A percentile compares a stretch with the other conserved stretches of the same genome.
Conservation (phyloP, 2,797 vertebrate genomes). For the Menidia menidia region DNA sequence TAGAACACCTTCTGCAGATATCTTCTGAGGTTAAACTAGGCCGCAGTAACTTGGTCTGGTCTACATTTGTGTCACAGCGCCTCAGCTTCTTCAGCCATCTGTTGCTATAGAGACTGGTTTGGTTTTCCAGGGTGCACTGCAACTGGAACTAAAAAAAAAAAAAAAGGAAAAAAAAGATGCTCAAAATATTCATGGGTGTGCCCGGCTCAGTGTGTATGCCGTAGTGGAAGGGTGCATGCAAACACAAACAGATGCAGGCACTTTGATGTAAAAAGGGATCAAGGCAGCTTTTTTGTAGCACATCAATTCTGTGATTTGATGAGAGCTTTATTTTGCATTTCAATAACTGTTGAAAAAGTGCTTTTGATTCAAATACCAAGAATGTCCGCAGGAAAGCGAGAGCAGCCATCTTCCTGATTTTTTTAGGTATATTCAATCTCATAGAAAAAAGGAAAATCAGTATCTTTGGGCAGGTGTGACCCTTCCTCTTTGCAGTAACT, state of each 20-base stretch:
- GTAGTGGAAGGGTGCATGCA: slow-evolving; percentile 3
- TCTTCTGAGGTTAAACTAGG: slow-evolving; percentile 52
- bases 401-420: slow-evolving; percentile 34
- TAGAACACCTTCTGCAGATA: slow-evolving; percentile 38
- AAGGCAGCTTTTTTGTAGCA: slow-evolving; percentile 45
- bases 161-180: slow-evolving; percentile 22
- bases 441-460: slow-evolving; percentile 58
- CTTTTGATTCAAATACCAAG: slow-evolving; percentile 55
- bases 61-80: slow-evolving; percentile 54
- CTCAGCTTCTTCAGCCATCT: slow-evolving; percentile 65
- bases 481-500: slow-evolving; percentile 59
- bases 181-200: slow-evolving; percentile 70
- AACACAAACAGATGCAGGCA: neutral
- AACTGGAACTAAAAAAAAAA: slow-evolving; percentile 57
- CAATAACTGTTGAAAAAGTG: slow-evolving; percentile 49
- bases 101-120: slow-evolving; percentile 79
- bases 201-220: slow-evolving; percentile 28
- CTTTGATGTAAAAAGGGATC: slow-evolving; percentile 66
- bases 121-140: slow-evolving; percentile 58
- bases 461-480: slow-evolving; percentile 54
- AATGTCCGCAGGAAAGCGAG: slow-evolving; percentile 57
- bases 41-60: slow-evolving; percentile 50
- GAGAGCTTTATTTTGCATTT: slow-evolving; percentile 58
- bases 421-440: slow-evolving; percentile 46
- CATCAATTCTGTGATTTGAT: slow-evolving; percentile 62